Percentiles rank a stretch among this genome's conserved stretches.
phyloP scores from a whole-genome alignment of 2,888 invertebrate genomes.

The Hymenopus coronatus region DNA sequence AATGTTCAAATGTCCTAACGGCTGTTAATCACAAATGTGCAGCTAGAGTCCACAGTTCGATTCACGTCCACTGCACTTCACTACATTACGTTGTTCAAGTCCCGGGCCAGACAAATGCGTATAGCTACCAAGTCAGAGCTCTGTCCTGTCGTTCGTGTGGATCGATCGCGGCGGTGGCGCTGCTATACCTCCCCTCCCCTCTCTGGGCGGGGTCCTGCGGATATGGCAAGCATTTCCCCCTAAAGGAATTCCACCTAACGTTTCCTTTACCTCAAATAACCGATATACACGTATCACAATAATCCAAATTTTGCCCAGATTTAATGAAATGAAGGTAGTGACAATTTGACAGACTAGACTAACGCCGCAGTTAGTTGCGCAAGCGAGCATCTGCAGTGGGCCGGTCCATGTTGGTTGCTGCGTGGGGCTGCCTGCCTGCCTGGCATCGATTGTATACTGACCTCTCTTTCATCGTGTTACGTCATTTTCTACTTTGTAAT shows the following conservation, averaged over 20 bases:
- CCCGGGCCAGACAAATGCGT: too few species aligned
- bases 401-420: slow-evolving; percentile 14
- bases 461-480: neutral
- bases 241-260: neutral
- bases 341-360: too few species aligned
- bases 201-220: neutral
- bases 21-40: neutral
- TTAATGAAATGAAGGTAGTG: too few species aligned
- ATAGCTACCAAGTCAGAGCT: neutral
- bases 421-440: neutral
- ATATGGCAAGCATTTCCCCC: neutral
- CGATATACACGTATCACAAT: too few species aligned
- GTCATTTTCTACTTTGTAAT: neutral
- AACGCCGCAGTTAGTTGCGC: neutral
- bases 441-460: neutral
- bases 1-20: neutral
- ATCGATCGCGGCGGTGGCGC: neutral
- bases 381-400: slow-evolving; percentile 26
- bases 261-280: neutral
- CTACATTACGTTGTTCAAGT: too few species aligned
- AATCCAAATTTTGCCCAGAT: too few species aligned
- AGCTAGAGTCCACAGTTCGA: neutral
- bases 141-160: neutral
- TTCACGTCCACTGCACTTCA: neutral
- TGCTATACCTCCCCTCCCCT: neutral